Evolutionary conservation across 2,113 vertebrate species (phyloP), one percentile per base, ranked within the genome.

Genomic region (Anarhynchus alexandrinus): DNA sequence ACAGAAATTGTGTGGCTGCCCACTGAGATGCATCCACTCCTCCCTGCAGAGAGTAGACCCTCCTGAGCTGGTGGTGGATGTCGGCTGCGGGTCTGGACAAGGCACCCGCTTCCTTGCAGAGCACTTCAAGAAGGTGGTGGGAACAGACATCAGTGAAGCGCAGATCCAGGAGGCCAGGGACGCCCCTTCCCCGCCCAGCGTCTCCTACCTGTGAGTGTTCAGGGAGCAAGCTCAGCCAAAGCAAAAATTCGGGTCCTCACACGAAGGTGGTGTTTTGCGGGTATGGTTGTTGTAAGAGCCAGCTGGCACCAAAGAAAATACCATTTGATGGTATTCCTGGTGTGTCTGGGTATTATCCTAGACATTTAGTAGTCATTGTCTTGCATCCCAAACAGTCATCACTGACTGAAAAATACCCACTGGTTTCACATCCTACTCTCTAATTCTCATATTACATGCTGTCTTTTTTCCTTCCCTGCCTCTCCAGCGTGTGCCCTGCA

Each of bases 21-120:
- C 2, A 2, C 77, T 84, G 80, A 74, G 45, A 43, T 0, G 4
- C 7, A 6, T 18, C 15, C 1, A 0, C 23, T 83, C 1, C 9
- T 90, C 49, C 64, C 61, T 0, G 3, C 88, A 99, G 98, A 95
- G 90, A 55, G 84, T 32, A 23, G 54, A 45, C 16, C 96, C 98
- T 22, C 96, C 94, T 25, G 96, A 97, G 34, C 94, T 99, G 85
- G 98, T 98, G 0, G 98, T 98, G 96, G 99, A 99, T 9, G 98
- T 99, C 2, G 99, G 99, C 16, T 99, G 99, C 10, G 98, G 99
- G 13, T 98, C 98, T 1, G 99, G 99, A 15, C 99, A 99, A 94
- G 98, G 98, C 54, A 99, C 98, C 1, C 59, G 65, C 25, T 94
- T 98, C 42, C 97, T 99, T 58, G 98, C 98, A 0, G 93, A 98